These are phyloP conservation scores for Stramonita haemastoma DNA, from an alignment of 2,888 invertebrate genomes.

Conservation along the genomic window DNA sequence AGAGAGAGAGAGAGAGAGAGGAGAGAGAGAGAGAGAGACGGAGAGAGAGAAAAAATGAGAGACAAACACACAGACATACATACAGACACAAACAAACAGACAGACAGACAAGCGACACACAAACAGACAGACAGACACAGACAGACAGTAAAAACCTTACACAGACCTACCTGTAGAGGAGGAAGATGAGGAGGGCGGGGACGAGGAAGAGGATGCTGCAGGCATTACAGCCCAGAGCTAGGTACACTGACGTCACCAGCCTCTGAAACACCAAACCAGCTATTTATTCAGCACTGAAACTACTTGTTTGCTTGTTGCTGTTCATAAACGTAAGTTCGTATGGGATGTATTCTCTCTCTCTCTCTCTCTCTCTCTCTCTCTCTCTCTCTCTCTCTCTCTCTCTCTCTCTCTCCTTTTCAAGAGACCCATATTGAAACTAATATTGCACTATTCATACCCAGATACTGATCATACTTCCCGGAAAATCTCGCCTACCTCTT, in stretches of 20 bases:
- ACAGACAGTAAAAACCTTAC: not conserved
- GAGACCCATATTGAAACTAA: too few relatives aligned
- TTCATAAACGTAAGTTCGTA: too few relatives aligned
- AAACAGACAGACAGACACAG: not conserved
- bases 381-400: not conserved
- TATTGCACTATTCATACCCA: too few relatives aligned
- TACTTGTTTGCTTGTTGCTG: too few relatives aligned
- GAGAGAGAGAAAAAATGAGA: too few relatives aligned
- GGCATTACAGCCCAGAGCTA: constrained; percentile 67
- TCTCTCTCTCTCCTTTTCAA: not conserved
- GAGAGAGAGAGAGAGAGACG: not conserved
- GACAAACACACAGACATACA: not conserved
- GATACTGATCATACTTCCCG: too few relatives aligned
- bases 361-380: not conserved
- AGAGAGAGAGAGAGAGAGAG: not conserved
- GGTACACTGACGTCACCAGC: constrained; percentile 63
- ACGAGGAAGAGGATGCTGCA: constrained; percentile 67
- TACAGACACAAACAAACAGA: too few relatives aligned
- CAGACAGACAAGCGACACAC: too few relatives aligned
- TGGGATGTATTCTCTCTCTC: not conserved
- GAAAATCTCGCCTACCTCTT: too few relatives aligned
- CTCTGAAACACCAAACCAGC: constrained; percentile 54
- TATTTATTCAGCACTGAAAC: too few relatives aligned
- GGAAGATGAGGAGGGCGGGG: constrained; percentile 68
- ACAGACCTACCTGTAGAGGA: constrained; percentile 41